Percentiles rank a stretch among this genome's conserved stretches.
phyloP scores from a whole-genome alignment of 1,140 invertebrate genomes.

The Polyergus mexicanus region DNA sequence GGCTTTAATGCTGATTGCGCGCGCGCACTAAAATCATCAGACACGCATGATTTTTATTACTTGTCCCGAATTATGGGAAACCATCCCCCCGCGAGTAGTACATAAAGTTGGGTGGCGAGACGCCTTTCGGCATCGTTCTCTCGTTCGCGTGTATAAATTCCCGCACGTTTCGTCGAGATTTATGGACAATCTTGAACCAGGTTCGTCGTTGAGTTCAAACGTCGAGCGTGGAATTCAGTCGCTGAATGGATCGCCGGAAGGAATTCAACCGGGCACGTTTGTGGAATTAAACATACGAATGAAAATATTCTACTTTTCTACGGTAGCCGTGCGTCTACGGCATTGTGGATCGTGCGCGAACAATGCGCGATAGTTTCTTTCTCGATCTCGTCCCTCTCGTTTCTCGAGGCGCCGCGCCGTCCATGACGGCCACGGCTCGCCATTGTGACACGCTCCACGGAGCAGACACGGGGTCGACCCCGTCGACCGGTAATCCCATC shows the following conservation, averaged over 20 bases:
- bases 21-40: conserved; percentile 1
- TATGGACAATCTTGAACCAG: conserved; percentile 46
- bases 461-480: conserved; percentile 11
- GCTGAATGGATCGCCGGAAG: conserved; percentile 31
- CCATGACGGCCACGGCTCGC: conserved; percentile 1
- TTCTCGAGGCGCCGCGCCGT: neutral
- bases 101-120: conserved; percentile 12
- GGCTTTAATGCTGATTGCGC: neutral
- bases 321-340: conserved; percentile 5
- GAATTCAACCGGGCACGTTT: conserved; percentile 38
- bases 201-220: conserved; percentile 13
- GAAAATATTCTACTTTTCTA: conserved; percentile 25
- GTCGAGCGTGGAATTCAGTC: conserved; percentile 31
- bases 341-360: neutral
- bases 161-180: conserved; percentile 47
- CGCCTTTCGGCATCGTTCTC: conserved; percentile 22
- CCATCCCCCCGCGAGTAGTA: neutral
- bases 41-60: conserved; percentile 47
- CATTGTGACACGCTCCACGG: neutral
- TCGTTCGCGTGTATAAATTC: conserved; percentile 35
- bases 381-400: conserved; percentile 8
- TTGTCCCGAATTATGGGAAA: conserved; percentile 23
- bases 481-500: conserved; percentile 49
- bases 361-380: conserved; percentile 17
- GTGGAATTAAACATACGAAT: conserved; percentile 50